Conservation (phyloP, 2,113 vertebrate species). For the Platysteira castanea region DNA sequence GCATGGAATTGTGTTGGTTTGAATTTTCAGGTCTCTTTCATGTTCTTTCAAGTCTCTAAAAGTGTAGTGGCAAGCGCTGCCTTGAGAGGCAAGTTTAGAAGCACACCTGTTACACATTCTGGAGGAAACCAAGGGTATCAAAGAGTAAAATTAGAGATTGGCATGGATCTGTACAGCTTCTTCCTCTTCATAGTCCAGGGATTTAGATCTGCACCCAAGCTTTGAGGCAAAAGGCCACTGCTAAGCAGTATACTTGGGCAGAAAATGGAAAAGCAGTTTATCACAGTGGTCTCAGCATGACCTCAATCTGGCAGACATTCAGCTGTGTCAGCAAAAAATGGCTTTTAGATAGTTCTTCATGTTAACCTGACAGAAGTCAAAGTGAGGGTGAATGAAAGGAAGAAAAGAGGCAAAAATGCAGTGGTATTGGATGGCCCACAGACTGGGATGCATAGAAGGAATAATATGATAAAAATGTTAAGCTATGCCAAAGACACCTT, state of each 20-base stretch:
- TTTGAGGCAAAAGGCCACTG: not conserved
- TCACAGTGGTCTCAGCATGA: not conserved
- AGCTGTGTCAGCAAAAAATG: not conserved
- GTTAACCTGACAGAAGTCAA: not conserved
- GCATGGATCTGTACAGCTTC: not conserved
- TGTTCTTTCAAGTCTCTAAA: not conserved
- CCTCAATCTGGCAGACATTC: not conserved
- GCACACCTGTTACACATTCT: not conserved
- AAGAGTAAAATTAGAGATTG: not conserved
- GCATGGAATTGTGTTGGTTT: not conserved
- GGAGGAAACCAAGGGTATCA: not conserved
- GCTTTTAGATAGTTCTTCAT: not conserved
- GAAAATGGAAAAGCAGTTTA: constrained; percentile 23
- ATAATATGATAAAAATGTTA: not conserved
- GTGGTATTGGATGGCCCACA: not conserved
- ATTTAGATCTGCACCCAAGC: not conserved
- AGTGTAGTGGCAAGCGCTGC: not conserved
- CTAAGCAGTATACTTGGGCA: not conserved
- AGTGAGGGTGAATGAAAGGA: not conserved
- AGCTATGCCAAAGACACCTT: not conserved
- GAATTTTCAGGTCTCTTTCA: not conserved
- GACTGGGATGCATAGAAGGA: not conserved
- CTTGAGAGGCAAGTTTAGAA: not conserved
- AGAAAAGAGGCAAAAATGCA: not conserved
- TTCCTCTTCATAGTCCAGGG: not conserved